phyloP scores from a whole-genome alignment of 2,113 vertebrate species.

The Guaruba guarouba region DNA sequence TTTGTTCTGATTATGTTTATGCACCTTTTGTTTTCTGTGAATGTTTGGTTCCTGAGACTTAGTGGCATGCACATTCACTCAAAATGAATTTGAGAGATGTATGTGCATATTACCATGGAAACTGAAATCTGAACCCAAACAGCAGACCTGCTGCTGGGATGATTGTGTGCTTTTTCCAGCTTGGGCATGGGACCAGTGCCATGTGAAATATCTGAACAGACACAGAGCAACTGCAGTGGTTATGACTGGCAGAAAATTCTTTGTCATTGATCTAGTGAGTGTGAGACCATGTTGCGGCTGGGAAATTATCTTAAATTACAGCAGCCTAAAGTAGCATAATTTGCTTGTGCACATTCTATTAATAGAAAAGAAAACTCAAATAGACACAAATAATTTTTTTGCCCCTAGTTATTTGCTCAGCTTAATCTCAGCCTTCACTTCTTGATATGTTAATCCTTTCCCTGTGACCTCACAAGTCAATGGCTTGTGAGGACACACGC shows the following conservation, averaged over 20 bases:
- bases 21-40: conserved; percentile 22
- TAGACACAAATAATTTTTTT: not conserved
- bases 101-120: not conserved
- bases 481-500: not conserved
- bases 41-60: conserved; percentile 3
- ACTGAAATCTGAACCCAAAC: not conserved
- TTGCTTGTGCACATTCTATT: not conserved
- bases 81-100: conserved; percentile 7
- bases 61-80: not conserved
- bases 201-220: not conserved
- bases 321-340: not conserved
- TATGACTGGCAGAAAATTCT: not conserved
- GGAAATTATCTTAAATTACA: not conserved
- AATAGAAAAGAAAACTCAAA: not conserved
- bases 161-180: not conserved
- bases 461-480: not conserved
- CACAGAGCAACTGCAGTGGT: not conserved
- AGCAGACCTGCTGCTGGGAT: not conserved
- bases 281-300: not conserved
- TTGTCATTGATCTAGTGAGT: not conserved
- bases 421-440: not conserved
- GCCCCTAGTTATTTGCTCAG: not conserved
- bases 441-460: not conserved
- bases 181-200: not conserved
- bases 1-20: not conserved